Base-by-base conservation (phyloP, 2,888 invertebrate species). In the Scaptomyza caliginosa region DNA sequence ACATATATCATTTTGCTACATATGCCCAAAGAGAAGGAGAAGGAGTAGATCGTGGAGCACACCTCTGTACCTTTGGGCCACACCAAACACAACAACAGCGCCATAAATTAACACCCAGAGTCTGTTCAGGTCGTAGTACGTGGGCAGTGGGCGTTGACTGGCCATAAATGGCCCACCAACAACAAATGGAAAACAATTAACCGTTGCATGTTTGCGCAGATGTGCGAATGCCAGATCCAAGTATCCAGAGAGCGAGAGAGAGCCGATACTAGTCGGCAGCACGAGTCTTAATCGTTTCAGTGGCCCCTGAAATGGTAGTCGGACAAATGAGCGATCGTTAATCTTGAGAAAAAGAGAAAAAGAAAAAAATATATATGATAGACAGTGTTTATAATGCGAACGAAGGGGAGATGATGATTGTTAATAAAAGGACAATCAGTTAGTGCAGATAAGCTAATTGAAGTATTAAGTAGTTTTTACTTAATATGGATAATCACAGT, bases 301-400 rank as follows among this genome's bases (percentile, higher is more conserved):
- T 64, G 43, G 36, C 34, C 39, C 58, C 64, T 28, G 46, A 64
- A 71, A 74, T 66, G 65, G 63, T 51, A 75, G 65, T 55, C 50
- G 66, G 64, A 80, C 81, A 83, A 81, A 81, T 80, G 70, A 75
- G 68, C 65, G 84, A 80, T 83, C 84, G 75, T 75, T 80, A 62
- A 80, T 77, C 80, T 34, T 4, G 24, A 70, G n/a, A n/a, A n/a
- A n/a, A n/a, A n/a, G n/a, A n/a, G n/a, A n/a, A n/a, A n/a, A n/a
- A n/a, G n/a, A n/a, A n/a, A n/a, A n/a, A n/a, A n/a, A n/a, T n/a
- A n/a, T n/a, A 52, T 71, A 63, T 67, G 74, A 55, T 51, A 55
- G 56, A 1, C 48, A 65, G 54, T 59, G 65, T 56, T 65, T 39
- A 36, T 52, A 34, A 34, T 13, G 19, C 30, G 6, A 42, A 19